Evolutionary conservation across 2,888 invertebrate genomes (phyloP), one percentile per base, ranked within the genome.

Genomic region (Melanotus villosus): DNA sequence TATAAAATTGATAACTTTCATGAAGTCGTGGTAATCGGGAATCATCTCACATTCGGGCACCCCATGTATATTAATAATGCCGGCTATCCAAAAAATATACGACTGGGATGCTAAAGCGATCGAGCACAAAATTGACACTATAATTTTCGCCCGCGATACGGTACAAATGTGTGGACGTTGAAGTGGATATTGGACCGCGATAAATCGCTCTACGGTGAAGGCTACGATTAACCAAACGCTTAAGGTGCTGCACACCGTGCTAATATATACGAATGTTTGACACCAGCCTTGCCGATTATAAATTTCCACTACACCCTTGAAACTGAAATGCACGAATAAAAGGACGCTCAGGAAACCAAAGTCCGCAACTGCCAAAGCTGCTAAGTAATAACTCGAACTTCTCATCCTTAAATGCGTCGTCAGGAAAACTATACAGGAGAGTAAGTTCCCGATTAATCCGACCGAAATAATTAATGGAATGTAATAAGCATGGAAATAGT

Each of bases 151-250:
- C 36, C 90, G 82, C 0, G 87, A 83, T 2, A 89, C 87, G 0
- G 90, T 90, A 77, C 90, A 90, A 78, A 90, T 88, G 64, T 87
- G 86, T 0, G 89, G 89, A 19, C 89, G 81, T 59, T 87, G 87
- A 9, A 90, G 78, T 0, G 90, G 90, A 77, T 89, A 89, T 75
- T 90, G 89, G 0, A 91, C 89, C 2, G 90, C 91, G 41, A 91
- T 89, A 81, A 90, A 91, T 62, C 91, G 84, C 78, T 92, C 91
- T 1, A 90, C 88, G 0, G 91, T 91, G 79, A 91, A 91, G 0
- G 90, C 90, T 3, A 92, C 91, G 34, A 90, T 90, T 30, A 91
- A 82, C 91, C 91, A 92, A 1, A 90, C 90, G 76, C 90, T 90
- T 9, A 91, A 80, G 58, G 90, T 90, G 71, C 89, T 89, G 84